Evolutionary conservation across 2,797 vertebrate genomes (phyloP).

Genomic region (Periophthalmus magnuspinnatus): DNA sequence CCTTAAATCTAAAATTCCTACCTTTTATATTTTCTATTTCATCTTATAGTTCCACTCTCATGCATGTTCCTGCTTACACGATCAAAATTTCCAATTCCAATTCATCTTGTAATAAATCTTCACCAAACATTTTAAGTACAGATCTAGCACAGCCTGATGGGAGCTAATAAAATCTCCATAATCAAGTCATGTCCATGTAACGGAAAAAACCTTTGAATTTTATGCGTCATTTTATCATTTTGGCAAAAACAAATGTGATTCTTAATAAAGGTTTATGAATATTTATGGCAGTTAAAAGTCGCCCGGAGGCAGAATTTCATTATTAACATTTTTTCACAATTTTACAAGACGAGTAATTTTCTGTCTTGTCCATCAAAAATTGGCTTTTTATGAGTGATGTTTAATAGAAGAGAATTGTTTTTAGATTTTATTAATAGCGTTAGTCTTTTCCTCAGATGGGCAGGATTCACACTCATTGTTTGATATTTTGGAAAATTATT

Average conservation of each 20-base stretch:
- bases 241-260: slow-evolving; percentile 2
- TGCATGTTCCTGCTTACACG: background rate
- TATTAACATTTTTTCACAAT: background rate
- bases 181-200: background rate
- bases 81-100: background rate
- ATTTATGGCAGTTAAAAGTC: slow-evolving; percentile 2
- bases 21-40: no score
- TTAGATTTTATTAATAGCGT: no score
- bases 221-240: background rate
- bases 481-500: no score
- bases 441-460: no score
- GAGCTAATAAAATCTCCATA: background rate
- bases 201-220: background rate
- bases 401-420: background rate
- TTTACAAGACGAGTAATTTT: background rate
- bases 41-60: background rate
- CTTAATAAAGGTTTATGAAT: slow-evolving; percentile 4
- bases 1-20: no score
- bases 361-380: background rate
- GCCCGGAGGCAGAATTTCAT: background rate
- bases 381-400: background rate
- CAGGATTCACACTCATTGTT: no score
- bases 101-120: background rate
- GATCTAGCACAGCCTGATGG: background rate
- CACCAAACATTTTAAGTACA: background rate